A percentile compares a stretch with the other conserved stretches of the same genome.
These are phyloP conservation scores for Oryctes rhinoceros DNA, from an alignment of 1,140 invertebrate genomes.

Conservation along the genomic window DNA sequence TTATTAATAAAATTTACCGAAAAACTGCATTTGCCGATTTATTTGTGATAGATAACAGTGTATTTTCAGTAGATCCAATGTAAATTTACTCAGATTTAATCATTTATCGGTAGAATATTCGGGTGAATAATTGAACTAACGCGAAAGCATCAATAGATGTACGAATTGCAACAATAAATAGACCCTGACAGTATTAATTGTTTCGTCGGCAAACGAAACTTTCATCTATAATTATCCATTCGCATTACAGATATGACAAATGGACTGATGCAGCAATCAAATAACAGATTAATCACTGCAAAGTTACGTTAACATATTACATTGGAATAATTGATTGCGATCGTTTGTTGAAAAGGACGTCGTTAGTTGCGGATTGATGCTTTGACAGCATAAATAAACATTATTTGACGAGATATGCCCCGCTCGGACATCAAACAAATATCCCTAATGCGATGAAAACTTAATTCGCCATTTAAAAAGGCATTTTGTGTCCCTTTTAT, in stretches of 20 bases:
- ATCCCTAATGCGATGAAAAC: too few relatives aligned
- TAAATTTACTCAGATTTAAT: too few relatives aligned
- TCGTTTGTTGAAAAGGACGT: background rate
- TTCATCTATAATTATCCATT: background rate
- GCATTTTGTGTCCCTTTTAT: too few relatives aligned
- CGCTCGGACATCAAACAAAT: background rate
- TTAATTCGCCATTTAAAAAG: too few relatives aligned
- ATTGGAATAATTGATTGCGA: background rate
- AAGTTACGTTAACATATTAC: slow-evolving; percentile 10
- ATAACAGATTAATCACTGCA: slow-evolving; percentile 14
- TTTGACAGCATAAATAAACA: background rate
- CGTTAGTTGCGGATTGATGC: background rate
- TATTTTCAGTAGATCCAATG: too few relatives aligned
- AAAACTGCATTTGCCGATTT: too few relatives aligned
- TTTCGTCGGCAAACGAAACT: background rate
- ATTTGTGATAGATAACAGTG: too few relatives aligned
- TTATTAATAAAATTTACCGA: too few relatives aligned
- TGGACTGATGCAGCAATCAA: background rate
- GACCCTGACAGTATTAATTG: background rate
- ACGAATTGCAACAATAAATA: background rate
- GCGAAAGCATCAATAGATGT: background rate
- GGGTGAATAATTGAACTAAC: background rate
- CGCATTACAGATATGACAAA: background rate
- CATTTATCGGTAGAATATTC: background rate
- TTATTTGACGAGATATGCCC: background rate